Evolutionary conservation across 2,113 vertebrate species (phyloP).

Genomic region (Oncorhynchus clarkii): DNA sequence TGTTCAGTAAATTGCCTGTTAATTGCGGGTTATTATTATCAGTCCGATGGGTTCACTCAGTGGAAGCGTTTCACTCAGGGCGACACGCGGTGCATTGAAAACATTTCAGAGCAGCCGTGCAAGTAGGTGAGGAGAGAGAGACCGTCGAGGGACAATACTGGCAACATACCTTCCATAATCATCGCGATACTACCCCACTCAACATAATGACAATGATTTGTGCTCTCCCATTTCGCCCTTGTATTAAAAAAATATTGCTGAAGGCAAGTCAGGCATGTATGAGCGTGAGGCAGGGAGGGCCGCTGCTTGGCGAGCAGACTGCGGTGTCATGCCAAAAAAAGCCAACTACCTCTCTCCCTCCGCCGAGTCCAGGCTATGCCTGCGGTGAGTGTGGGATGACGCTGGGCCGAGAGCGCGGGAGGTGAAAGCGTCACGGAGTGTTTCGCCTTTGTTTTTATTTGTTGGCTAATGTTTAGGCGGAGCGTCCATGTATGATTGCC

Average conservation of each 20-base stretch:
- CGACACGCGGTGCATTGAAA: slow-evolving; percentile 35
- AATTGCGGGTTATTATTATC: too few relatives aligned
- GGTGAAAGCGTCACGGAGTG: slow-evolving; percentile 55
- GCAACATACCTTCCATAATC: slow-evolving; percentile 64
- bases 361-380: slow-evolving; percentile 58
- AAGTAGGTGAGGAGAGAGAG: slow-evolving; percentile 41
- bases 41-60: too few relatives aligned
- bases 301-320: slow-evolving; percentile 60
- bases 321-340: slow-evolving; percentile 66
- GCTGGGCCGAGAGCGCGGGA: slow-evolving; percentile 49
- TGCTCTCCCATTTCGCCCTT: slow-evolving; percentile 63
- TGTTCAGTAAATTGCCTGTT: too few relatives aligned
- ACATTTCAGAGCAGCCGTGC: slow-evolving; percentile 29
- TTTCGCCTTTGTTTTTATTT: slow-evolving; percentile 66
- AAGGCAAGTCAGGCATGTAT: slow-evolving; percentile 64
- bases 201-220: slow-evolving; percentile 75
- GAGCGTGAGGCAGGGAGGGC: slow-evolving; percentile 12
- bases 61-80: not conserved
- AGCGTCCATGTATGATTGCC: slow-evolving; percentile 8
- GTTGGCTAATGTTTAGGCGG: slow-evolving; percentile 57
- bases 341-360: slow-evolving; percentile 61
- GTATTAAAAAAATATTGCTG: slow-evolving; percentile 72
- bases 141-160: slow-evolving; percentile 42
- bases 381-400: slow-evolving; percentile 31
- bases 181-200: slow-evolving; percentile 52